Evolutionary conservation across 2,113 vertebrate species (phyloP), one percentile per base, ranked within the genome.

Genomic region (Pelobates fuscus): DNA sequence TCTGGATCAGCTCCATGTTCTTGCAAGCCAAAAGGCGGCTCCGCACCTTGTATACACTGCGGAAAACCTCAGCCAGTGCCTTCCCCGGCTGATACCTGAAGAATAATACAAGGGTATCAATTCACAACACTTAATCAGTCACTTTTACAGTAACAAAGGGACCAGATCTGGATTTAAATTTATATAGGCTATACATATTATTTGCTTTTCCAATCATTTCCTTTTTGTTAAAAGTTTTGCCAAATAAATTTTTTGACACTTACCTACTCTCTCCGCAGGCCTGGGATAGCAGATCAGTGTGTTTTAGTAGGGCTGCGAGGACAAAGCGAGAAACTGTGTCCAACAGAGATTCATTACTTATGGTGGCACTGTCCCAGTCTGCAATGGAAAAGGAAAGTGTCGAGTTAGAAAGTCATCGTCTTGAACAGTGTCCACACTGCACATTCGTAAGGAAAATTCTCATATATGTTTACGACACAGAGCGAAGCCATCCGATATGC

Each of bases 311-410:
- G n/a, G 96, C 94, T 12, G 95, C 93, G 82, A 99, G 88, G 77
- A 95, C 95, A 84, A 99, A 99, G 86, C 95, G 91, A 80, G 97
- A 97, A 52, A 98, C 95, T 0, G 92, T 98, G 81, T 99, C 97
- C 78, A 99, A 78, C 26, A 99, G 93, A 0, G 93, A 91, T 78
- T 99, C 97, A 2, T 95, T 98, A 79, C 90, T 93, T 81, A 99
- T 84, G 66, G 93, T 94, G 27, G 95, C 94, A 71, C 94, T 98
- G 88, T 99, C 97, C 97, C 96, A 98, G 83, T 98, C 97, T 99
- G 88, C 81, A 84, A 90, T 88, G 2, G 78, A 70, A 85, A 80
- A 1, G 0, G 4, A 71, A 30, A 62, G 4, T n/a, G n/a, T n/a
- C n/a, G n/a, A n/a, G n/a, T n/a, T n/a, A n/a, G n/a, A n/a, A n/a